Percentiles rank a stretch among this genome's conserved stretches.
These are phyloP conservation scores for Donacobius atricapilla DNA, from an alignment of 2,113 vertebrate genomes.

Conservation along the genomic window DNA sequence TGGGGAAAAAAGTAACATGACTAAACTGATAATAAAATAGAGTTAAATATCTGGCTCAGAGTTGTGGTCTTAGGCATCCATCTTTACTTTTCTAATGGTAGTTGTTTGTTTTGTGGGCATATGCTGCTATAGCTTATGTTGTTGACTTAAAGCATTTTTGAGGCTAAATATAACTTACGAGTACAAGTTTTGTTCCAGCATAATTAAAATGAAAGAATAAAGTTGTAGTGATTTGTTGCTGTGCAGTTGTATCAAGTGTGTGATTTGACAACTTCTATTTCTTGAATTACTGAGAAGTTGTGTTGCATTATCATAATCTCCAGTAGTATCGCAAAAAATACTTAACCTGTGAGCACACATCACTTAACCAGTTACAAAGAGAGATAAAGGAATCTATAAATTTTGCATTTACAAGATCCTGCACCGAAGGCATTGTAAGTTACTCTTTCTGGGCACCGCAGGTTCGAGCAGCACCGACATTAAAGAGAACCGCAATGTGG, in stretches of 20 bases:
- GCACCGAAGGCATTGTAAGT: slow-evolving; percentile 99
- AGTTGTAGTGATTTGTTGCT: background rate
- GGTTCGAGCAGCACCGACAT: slow-evolving; percentile 96
- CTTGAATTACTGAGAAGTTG: background rate
- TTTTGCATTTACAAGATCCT: slow-evolving; percentile 99
- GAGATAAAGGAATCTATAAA: slow-evolving; percentile 98
- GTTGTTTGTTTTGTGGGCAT: background rate
- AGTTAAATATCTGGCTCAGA: background rate
- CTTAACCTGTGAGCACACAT: slow-evolving; percentile 82
- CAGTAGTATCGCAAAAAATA: background rate
- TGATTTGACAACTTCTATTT: background rate
- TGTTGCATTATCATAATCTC: background rate
- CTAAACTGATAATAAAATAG: background rate
- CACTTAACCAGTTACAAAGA: slow-evolving; percentile 96
- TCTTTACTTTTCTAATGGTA: background rate
- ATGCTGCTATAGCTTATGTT: background rate
- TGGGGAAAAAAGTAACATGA: background rate
- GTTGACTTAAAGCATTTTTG: background rate
- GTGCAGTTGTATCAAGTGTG: background rate
- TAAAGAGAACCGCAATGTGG: slow-evolving; percentile 95
- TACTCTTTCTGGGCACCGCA: slow-evolving; percentile 99
- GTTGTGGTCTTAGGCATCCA: background rate
- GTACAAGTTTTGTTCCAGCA: background rate
- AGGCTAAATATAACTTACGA: background rate
- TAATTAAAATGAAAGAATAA: background rate